Conservation (phyloP, 2,797 vertebrate genomes). For the Pseudomugil gertrudae region DNA sequence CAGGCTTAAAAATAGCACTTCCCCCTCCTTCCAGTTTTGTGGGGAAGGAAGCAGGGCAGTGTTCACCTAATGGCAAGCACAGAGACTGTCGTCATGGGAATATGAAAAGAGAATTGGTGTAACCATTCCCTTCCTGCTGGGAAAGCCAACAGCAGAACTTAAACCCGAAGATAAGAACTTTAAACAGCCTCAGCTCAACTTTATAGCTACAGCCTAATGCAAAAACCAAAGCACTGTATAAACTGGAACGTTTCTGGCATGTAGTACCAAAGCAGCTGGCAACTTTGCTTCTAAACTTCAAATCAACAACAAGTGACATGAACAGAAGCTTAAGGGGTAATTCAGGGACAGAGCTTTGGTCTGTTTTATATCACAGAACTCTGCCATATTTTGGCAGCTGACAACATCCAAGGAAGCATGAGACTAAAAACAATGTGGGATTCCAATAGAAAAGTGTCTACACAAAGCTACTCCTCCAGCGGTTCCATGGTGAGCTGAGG, state of each 20-base stretch:
- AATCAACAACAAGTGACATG: conserved; percentile 57
- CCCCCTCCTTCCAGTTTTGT: conserved; percentile 63
- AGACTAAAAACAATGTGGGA: conserved; percentile 48
- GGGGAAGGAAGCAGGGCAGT: conserved; percentile 70
- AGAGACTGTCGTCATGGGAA: conserved; percentile 74
- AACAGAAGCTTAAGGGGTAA: conserved; percentile 51
- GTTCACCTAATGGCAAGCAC: conserved; percentile 65
- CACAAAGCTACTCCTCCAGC: conserved; percentile 45
- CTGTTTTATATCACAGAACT: conserved; percentile 58
- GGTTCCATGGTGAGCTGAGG: conserved; percentile 45
- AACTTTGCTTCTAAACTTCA: conserved; percentile 45
- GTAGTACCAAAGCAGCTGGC: conserved; percentile 47
- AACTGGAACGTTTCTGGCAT: conserved; percentile 42
- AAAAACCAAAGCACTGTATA: conserved; percentile 53
- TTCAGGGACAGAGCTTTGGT: conserved; percentile 47
- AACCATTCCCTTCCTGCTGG: conserved; percentile 71
- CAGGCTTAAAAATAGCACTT: conserved; percentile 63
- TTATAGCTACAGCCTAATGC: conserved; percentile 48
- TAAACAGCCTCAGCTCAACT: conserved; percentile 44
- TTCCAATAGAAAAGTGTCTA: conserved; percentile 54
- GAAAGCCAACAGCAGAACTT: conserved; percentile 44
- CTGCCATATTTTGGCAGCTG: conserved; percentile 45
- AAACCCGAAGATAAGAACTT: conserved; percentile 70
- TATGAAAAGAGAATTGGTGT: conserved; percentile 70
- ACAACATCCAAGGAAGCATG: conserved; percentile 48